Evolutionary conservation across 1,140 invertebrate species (phyloP).

Genomic region (Neelides sp.): DNA sequence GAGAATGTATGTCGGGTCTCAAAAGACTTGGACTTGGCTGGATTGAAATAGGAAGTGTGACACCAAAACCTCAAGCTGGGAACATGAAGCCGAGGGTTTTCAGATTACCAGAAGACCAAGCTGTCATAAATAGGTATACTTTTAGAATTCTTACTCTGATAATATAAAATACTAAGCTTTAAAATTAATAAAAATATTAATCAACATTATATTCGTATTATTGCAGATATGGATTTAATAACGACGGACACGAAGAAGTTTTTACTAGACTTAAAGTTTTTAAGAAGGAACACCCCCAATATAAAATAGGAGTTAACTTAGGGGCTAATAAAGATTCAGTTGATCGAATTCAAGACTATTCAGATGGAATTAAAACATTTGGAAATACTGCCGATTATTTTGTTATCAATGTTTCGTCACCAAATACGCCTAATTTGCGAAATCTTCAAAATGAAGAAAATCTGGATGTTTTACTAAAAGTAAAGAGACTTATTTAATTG

Average conservation of each 20-base stretch:
- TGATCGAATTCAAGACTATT: constrained; percentile 68
- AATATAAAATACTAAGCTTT: neutral
- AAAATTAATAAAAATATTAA: neutral
- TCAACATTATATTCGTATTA: constrained; percentile 1
- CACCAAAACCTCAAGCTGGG: constrained; percentile 78
- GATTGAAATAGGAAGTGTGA: constrained; percentile 92
- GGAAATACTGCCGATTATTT: constrained; percentile 67
- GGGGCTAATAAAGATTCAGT: constrained; percentile 83
- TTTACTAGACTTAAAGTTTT: constrained; percentile 44
- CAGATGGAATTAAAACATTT: constrained; percentile 61
- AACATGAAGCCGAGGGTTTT: constrained; percentile 89
- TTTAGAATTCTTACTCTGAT: neutral
- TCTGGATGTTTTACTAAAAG: constrained; percentile 54
- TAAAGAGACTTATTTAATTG: constrained; percentile 2
- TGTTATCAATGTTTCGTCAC: constrained; percentile 73
- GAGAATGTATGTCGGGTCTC: constrained; percentile 71
- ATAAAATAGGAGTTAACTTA: constrained; percentile 71
- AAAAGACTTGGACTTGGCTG: constrained; percentile 82
- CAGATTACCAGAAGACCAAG: constrained; percentile 65
- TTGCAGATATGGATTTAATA: constrained; percentile 78
- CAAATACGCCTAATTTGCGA: constrained; percentile 87
- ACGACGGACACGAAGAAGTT: constrained; percentile 70
- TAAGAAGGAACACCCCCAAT: constrained; percentile 21
- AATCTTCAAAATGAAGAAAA: constrained; percentile 66
- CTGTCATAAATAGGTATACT: constrained; percentile 74